Base-by-base conservation (phyloP, 2,888 invertebrate species). In the Philereme transversata region DNA sequence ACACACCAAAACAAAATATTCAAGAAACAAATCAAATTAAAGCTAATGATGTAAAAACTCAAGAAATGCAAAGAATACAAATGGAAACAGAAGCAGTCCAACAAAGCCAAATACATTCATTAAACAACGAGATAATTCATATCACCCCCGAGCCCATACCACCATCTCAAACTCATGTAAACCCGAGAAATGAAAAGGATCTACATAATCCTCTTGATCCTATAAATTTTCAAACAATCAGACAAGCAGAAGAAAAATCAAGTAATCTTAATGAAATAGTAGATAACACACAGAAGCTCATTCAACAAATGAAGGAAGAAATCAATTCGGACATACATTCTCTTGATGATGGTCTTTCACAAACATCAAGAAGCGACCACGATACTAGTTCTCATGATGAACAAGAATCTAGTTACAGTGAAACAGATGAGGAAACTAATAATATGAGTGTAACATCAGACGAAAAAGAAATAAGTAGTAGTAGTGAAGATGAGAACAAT, bases 291-390 rank as follows among this genome's bases (percentile, higher is more conserved):
- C 94, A 94, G 77, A 90, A 89, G 60, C 75, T 94, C 46, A 94
- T 94, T 64, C 94, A 94, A 68, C 94, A 94, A 83, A 94, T 94
- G 94, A 94, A 93, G 76, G 93, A 94, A 71, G 94, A 94, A 88
- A 94, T 94, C 43, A 93, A 93, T 78, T 92, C 90, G 35, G 93
- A 93, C 73, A 94, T 94, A 71, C 94, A 93, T 74, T 91, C 90
- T n/a, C 79, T 88, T 38, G 86, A 86, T 65, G 87, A 83, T 34
- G 81, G 81, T 62, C 90, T 89, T 62, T 67, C 68, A n/a, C 64
- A 68, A 57, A 84, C 89, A 10, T 91, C 90, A 57, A 89, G 88
- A 54, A 93, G 92, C 70, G 92, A 93, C 72, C 85, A 86, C 38
- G 93, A 83, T 34, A 75, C 77, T 40, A 86, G 81, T 73, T 81